Conservation (phyloP, 2,888 invertebrate species). For the Sinhomidia bicolor region DNA sequence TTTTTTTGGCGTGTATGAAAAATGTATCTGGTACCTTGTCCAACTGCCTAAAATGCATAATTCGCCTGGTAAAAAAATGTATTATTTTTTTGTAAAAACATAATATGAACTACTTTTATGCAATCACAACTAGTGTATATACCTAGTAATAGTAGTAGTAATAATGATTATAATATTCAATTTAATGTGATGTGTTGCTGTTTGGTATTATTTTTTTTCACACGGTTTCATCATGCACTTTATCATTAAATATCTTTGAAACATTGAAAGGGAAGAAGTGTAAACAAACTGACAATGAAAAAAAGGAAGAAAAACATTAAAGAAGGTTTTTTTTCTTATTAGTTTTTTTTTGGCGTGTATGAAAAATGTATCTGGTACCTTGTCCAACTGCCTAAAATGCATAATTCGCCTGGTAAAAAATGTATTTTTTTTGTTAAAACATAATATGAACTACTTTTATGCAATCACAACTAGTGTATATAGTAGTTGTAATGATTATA, state of each 20-base stretch:
- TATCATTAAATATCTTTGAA: slow-evolving; percentile 38
- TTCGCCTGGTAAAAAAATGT: no score
- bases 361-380: neutral
- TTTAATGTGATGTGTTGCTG: slow-evolving; percentile 29
- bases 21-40: neutral
- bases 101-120: neutral
- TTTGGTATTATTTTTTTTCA: neutral
- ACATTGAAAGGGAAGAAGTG: slow-evolving; percentile 27
- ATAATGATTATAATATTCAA: neutral
- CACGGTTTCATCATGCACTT: neutral
- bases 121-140: neutral
- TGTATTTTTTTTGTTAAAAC: no score
- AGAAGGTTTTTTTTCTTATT: neutral
- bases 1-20: slow-evolving; percentile 21
- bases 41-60: slow-evolving; percentile 49
- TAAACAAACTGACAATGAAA: slow-evolving; percentile 49
- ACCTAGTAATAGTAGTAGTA: neutral
- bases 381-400: slow-evolving; percentile 40
- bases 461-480: neutral
- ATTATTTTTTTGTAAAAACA: no score
- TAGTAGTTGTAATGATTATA: neutral
- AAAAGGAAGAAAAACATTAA: slow-evolving; percentile 39
- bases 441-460: neutral
- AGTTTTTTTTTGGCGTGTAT: slow-evolving; percentile 20
- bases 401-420: no score